Base-by-base conservation (phyloP, 1,140 invertebrate species). In the Pemphigus obesinymphae region DNA sequence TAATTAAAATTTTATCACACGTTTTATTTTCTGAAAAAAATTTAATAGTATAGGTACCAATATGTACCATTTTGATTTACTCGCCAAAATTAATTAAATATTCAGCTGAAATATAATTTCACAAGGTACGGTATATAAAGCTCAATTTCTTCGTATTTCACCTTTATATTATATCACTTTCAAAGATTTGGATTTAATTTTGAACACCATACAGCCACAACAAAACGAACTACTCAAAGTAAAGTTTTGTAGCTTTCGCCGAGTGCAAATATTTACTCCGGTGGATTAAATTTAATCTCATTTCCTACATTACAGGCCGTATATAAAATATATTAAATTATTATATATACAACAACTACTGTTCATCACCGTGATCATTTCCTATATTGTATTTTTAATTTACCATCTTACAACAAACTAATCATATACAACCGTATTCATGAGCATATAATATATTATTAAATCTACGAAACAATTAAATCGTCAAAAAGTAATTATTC, bases 181-280 rank as follows among this genome's bases (percentile, higher is more conserved):
- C 34, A 68, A 68, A 68, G 63, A 68, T 68, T 68, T 37, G 63
- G 31, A 68, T 68, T 68, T 68, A 68, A 68, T 68, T 68, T 68
- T n/a, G 34, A 68, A 68, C 63, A 68, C 34, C 63, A 37, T 37
- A 7, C 4, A 34, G 63, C 63, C 63, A 17, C 63, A 68, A 68
- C 63, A 37, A 40, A 68, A 68, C 63, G 40, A 68, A 68, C 63
- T 34, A 40, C 63, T 37, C 20, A 37, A 68, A 68, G 34, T 37
- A 37, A 68, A 68, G 63, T 68, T 68, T 68, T 68, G 63, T 68
- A 68, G 63, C 34, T 68, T 68, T 68, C 34, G 20, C 31, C 11
- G 63, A 37, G 34, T 37, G 31, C 63, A 68, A 68, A 68, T 68
- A 68, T 68, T 68, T 68, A 20, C 34, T 23, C 63, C 63, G n/a